Conservation (phyloP, 2,888 invertebrate genomes). For the Pherbina coryleti region DNA sequence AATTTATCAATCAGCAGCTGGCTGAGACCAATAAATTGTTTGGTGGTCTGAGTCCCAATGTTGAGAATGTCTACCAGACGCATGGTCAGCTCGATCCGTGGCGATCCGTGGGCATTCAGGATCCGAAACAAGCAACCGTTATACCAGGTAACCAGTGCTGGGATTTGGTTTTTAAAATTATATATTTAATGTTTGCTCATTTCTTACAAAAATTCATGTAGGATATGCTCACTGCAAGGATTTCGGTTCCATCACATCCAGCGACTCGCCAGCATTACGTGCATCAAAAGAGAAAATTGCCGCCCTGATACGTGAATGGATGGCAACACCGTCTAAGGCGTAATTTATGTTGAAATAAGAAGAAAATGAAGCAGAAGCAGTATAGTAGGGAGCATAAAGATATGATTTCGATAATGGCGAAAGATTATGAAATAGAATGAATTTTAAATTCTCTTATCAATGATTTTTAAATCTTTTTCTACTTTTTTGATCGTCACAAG, state of each 20-base stretch:
- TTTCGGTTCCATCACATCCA: constrained; percentile 59
- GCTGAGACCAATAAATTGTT: constrained; percentile 53
- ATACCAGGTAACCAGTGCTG: constrained; percentile 53
- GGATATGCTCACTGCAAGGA: constrained; percentile 56
- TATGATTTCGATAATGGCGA: too few species aligned
- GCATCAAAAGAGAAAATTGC: constrained; percentile 64
- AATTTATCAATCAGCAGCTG: constrained; percentile 47
- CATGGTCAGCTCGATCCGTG: constrained; percentile 74
- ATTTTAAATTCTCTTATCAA: too few species aligned
- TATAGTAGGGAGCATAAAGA: too few species aligned
- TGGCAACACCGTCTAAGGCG: constrained; percentile 48
- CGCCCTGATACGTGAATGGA: constrained; percentile 61
- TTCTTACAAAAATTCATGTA: not conserved
- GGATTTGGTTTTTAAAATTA: not conserved
- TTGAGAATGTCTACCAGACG: constrained; percentile 71
- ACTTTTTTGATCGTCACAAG: too few species aligned
- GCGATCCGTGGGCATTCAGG: constrained; percentile 70
- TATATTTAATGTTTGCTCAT: not conserved
- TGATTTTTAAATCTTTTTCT: too few species aligned
- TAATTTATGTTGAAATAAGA: too few species aligned
- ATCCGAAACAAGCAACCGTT: constrained; percentile 54
- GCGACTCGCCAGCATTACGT: constrained; percentile 59
- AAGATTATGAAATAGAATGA: too few species aligned
- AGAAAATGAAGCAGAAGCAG: too few species aligned
- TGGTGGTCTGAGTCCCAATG: constrained; percentile 35